Conservation (phyloP, 2,888 invertebrate species). For the Myopa testacea region DNA sequence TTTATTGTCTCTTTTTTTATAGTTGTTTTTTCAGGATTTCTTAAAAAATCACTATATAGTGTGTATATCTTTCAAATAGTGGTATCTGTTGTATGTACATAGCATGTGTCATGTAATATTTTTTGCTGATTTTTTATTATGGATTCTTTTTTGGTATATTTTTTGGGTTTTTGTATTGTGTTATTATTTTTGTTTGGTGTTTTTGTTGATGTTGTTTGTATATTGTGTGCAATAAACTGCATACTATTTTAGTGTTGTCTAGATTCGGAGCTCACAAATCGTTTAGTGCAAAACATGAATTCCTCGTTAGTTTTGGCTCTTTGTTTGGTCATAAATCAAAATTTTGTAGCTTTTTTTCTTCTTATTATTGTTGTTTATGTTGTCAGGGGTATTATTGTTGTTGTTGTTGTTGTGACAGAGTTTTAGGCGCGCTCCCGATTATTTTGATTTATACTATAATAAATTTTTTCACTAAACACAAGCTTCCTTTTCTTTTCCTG, state of each 20-base stretch:
- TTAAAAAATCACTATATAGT: too few relatives aligned
- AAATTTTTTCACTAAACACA: not conserved
- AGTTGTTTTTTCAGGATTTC: not conserved
- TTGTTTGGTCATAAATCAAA: conserved; percentile 36
- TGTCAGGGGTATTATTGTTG: not conserved
- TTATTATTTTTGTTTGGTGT: not conserved
- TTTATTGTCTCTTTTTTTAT: not conserved
- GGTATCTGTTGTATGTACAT: not conserved
- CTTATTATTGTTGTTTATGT: not conserved
- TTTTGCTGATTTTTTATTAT: not conserved
- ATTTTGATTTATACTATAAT: conserved; percentile 24
- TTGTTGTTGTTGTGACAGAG: conserved; percentile 11
- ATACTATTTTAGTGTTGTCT: conserved; percentile 19
- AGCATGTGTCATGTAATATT: conserved; percentile 25
- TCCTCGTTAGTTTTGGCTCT: conserved; percentile 37
- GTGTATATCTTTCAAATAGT: too few relatives aligned
- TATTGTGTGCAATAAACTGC: conserved; percentile 19
- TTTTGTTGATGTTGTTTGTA: conserved; percentile 21
- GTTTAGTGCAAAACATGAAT: conserved; percentile 35
- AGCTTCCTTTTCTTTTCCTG: not conserved
- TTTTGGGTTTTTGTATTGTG: conserved; percentile 7
- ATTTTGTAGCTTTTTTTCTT: not conserved
- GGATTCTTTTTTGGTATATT: not conserved
- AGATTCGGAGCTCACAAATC: conserved; percentile 29
- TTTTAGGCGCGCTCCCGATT: conserved; percentile 28